These are phyloP conservation scores for Euplexia lucipara DNA, from an alignment of 2,888 invertebrate genomes.

Conservation along the genomic window DNA sequence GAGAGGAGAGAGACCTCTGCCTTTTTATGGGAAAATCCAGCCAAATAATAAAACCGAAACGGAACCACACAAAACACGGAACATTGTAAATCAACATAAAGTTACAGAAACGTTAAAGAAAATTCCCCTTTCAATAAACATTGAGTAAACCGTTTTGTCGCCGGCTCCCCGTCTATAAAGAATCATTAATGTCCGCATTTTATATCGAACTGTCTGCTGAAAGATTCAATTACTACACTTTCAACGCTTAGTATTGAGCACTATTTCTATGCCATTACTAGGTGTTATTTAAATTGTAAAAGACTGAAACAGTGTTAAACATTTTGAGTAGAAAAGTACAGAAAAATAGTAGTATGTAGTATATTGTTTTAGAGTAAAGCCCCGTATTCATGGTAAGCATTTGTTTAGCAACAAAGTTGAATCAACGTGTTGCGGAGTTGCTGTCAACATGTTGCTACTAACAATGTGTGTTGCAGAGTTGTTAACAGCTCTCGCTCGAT, in stretches of 20 bases:
- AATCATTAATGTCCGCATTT: constrained; percentile 49
- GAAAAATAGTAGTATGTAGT: background rate
- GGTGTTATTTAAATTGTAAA: constrained; percentile 1
- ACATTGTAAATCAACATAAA: constrained; percentile 35
- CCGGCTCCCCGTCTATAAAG: constrained; percentile 29
- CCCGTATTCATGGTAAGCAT: no score
- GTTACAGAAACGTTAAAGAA: constrained; percentile 40
- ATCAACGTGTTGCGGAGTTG: no score
- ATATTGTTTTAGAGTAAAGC: no score
- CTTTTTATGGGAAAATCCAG: no score
- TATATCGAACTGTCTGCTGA: constrained; percentile 40
- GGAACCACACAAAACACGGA: constrained; percentile 10
- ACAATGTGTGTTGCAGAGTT: no score
- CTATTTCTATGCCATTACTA: background rate
- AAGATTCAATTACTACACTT: constrained; percentile 52
- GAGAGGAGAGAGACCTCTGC: no score
- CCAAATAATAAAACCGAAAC: background rate
- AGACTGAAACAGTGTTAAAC: background rate
- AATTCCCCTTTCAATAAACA: constrained; percentile 46
- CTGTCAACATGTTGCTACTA: no score
- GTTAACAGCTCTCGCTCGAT: no score
- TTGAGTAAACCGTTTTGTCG: constrained; percentile 39
- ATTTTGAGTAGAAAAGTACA: background rate
- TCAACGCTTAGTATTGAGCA: constrained; percentile 22
- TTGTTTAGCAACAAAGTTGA: no score